Evolutionary conservation across 2,888 invertebrate species (phyloP).

Genomic region (Drosophila colorata): DNA sequence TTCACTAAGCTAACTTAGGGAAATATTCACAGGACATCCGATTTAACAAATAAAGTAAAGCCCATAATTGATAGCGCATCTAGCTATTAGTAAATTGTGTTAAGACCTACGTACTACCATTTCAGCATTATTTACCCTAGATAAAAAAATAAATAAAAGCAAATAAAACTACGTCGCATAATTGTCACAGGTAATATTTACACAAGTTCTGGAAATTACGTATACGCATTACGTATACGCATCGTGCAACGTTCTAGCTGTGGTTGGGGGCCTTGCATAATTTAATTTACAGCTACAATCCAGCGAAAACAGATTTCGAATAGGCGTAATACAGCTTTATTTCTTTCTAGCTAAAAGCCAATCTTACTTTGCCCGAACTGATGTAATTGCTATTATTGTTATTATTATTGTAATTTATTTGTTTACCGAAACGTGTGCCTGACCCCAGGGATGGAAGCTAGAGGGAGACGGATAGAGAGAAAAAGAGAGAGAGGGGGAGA

Average conservation of each 20-base stretch:
- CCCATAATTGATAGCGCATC: background rate
- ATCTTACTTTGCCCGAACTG: too few species aligned
- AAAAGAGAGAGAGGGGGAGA: constrained; percentile 2
- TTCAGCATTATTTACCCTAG: constrained; percentile 26
- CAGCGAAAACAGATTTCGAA: background rate
- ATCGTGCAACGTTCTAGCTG: background rate
- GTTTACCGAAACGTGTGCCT: constrained; percentile 48
- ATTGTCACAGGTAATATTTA: constrained; percentile 17
- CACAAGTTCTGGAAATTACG: constrained; percentile 16
- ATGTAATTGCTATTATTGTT: too few species aligned
- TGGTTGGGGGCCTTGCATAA: constrained; percentile 18
- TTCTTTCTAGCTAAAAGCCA: too few species aligned
- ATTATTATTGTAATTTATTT: constrained; percentile 50
- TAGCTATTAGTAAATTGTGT: background rate
- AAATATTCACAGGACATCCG: too few species aligned
- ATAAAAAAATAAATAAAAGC: constrained; percentile 18
- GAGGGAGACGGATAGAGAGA: background rate
- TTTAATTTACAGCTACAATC: constrained; percentile 13
- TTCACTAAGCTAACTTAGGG: too few species aligned
- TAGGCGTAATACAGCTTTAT: background rate
- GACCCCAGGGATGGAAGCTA: background rate
- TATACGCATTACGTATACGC: constrained; percentile 50
- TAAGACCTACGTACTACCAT: background rate
- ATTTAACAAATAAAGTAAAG: too few species aligned
- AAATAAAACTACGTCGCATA: constrained; percentile 31